Conservation (phyloP, 2,113 vertebrate genomes). For the Apodemus speciosus region DNA sequence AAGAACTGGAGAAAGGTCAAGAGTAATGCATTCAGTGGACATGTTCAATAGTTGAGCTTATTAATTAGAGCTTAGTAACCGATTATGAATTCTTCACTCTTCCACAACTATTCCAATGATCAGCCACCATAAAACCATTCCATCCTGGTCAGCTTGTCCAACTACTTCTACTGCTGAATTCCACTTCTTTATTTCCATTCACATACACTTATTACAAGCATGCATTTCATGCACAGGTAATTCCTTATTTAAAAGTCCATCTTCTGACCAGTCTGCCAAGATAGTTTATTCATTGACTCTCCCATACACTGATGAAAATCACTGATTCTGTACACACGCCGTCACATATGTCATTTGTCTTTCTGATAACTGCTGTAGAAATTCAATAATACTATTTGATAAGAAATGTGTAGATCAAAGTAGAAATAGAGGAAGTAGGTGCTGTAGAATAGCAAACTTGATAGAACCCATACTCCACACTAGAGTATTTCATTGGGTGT, state of each 20-base stretch:
- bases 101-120: background rate
- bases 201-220: background rate
- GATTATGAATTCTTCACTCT: background rate
- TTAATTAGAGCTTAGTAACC: background rate
- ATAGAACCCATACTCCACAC: background rate
- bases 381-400: rapidly evolving
- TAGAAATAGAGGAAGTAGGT: background rate
- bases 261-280: rapidly evolving
- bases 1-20: background rate
- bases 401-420: background rate
- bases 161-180: background rate
- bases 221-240: rapidly evolving
- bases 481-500: rapidly evolving
- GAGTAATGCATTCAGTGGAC: background rate
- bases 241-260: background rate
- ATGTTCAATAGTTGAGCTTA: background rate
- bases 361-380: background rate
- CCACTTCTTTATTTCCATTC: too few relatives aligned
- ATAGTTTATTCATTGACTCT: rapidly evolving
- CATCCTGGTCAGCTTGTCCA: background rate
- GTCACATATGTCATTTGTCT: rapidly evolving
- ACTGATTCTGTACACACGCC: background rate
- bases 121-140: background rate
- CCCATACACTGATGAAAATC: rapidly evolving
- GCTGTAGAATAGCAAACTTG: too few relatives aligned